Conservation (phyloP, 1,140 invertebrate genomes). For the Polypedilum vanderplanki region DNA sequence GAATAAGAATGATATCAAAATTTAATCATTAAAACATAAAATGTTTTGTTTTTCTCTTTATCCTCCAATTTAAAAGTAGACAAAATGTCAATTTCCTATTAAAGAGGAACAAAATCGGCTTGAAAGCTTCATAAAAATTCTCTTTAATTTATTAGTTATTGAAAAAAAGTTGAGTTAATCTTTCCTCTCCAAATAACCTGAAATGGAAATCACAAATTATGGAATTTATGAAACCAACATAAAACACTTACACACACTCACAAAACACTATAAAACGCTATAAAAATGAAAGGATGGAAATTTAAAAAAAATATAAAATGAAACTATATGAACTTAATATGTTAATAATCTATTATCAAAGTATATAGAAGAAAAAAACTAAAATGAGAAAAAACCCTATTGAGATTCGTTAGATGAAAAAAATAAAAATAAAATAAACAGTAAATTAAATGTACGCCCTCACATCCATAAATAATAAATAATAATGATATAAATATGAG, state of each 20-base stretch:
- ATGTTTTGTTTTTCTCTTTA: no score
- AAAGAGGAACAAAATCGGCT: no score
- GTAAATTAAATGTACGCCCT: constrained; percentile 3
- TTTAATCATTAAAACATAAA: no score
- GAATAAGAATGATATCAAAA: no score
- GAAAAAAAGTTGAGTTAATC: no score
- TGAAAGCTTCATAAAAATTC: no score
- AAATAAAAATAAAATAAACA: background rate
- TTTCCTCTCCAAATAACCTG: no score
- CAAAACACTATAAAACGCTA: background rate
- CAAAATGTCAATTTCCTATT: no score
- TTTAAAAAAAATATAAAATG: background rate
- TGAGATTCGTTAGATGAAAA: constrained; percentile 12
- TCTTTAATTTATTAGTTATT: no score
- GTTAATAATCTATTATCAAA: constrained; percentile 19
- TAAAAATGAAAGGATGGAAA: background rate
- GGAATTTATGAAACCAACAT: background rate
- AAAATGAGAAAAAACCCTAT: background rate
- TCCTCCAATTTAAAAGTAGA: no score
- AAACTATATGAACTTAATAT: constrained; percentile 14
- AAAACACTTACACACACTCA: background rate
- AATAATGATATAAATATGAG: background rate
- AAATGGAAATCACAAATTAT: background rate
- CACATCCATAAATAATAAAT: background rate
- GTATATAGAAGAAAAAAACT: constrained; percentile 12